Conservation (phyloP, 2,797 vertebrate genomes). For the Oophaga sylvatica region DNA sequence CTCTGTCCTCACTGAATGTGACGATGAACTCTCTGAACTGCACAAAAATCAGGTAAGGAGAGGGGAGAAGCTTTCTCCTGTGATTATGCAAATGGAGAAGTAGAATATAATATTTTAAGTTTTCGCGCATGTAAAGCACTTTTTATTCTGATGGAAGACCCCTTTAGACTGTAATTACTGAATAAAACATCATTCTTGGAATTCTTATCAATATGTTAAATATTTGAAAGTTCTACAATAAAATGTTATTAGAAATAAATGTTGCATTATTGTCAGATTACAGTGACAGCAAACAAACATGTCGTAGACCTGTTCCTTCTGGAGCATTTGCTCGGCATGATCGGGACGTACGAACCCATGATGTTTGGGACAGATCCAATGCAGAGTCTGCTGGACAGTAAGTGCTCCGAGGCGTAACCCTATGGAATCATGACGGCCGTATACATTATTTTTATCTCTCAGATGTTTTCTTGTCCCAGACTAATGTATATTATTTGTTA, state of each 20-base stretch:
- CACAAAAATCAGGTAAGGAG: constrained; percentile 57
- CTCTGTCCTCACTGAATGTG: constrained; percentile 30
- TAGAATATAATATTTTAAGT: no score
- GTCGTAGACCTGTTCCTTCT: constrained; percentile 62
- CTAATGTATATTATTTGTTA: not conserved
- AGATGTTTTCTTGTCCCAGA: not conserved
- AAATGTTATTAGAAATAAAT: no score
- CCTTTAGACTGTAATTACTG: no score
- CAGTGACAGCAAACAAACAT: constrained; percentile 61
- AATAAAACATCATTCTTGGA: not conserved
- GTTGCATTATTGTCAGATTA: constrained; percentile 50
- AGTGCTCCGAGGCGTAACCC: not conserved
- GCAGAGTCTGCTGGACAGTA: constrained; percentile 57
- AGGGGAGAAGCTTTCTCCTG: no score
- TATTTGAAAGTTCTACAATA: not conserved
- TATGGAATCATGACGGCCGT: not conserved
- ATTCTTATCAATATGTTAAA: not conserved
- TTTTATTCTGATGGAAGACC: no score
- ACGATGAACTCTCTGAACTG: constrained; percentile 9
- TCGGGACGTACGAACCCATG: constrained; percentile 59
- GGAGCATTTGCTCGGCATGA: constrained; percentile 61
- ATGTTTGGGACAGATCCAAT: constrained; percentile 61
- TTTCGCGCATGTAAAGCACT: no score
- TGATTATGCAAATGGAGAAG: no score
- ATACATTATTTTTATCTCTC: not conserved